Conservation (phyloP, 2,113 vertebrate genomes). For the Zeus faber region DNA sequence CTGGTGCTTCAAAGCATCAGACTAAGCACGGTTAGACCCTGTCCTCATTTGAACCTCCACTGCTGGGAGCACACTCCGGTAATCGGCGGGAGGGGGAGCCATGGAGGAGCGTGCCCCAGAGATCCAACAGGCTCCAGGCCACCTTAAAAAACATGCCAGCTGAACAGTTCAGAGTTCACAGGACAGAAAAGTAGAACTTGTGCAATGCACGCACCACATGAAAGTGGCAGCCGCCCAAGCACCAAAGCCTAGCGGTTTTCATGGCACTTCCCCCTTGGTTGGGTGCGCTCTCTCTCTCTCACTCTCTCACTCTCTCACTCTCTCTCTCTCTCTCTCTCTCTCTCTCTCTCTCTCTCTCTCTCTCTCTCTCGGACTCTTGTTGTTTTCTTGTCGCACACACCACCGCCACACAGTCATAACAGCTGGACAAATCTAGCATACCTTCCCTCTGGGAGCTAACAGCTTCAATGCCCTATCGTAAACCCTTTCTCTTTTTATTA, state of each 20-base stretch:
- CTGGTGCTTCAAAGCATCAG: background rate
- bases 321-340: slow-evolving; percentile 11
- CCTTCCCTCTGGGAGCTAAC: slow-evolving; percentile 11
- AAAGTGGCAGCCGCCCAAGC: slow-evolving; percentile 36
- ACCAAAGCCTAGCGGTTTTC: slow-evolving; percentile 35
- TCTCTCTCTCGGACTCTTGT: background rate
- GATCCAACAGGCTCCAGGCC: slow-evolving; percentile 21
- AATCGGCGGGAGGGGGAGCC: background rate
- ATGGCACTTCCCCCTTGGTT: slow-evolving; percentile 47
- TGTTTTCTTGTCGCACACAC: slow-evolving; percentile 21
- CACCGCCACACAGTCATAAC: slow-evolving; percentile 7
- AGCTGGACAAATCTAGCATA: slow-evolving; percentile 2
- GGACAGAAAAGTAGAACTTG: slow-evolving; percentile 39
- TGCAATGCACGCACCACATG: slow-evolving; percentile 43
- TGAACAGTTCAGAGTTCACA: slow-evolving; percentile 32
- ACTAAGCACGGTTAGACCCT: slow-evolving; percentile 11
- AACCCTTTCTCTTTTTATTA: slow-evolving; percentile 22
- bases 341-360: slow-evolving; percentile 10
- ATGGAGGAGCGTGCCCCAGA: slow-evolving; percentile 23
- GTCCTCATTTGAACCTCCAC: slow-evolving; percentile 29
- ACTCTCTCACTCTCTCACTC: slow-evolving; percentile 14
- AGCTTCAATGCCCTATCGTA: slow-evolving; percentile 7
- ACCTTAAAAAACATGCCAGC: slow-evolving; percentile 37
- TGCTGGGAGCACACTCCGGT: slow-evolving; percentile 1
- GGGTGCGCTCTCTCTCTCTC: slow-evolving; percentile 36